Evolutionary conservation across 2,888 invertebrate species (phyloP), one percentile per base, ranked within the genome.

Genomic region (Aelia acuminata): DNA sequence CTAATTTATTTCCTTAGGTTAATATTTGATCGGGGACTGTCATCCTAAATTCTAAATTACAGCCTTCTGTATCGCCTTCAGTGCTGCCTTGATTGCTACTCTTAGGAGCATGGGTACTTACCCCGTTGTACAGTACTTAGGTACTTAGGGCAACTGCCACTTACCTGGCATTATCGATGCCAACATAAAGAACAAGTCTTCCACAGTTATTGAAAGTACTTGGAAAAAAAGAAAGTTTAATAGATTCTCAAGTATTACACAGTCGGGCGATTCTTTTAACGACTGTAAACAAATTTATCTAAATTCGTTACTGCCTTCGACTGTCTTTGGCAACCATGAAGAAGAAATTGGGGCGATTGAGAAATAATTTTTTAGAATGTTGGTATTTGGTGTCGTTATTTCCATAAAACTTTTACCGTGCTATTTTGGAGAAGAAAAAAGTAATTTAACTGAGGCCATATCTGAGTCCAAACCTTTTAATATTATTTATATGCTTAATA

Each of bases 121-220:
- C 63, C 31, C 63, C 18, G 63, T 18, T 22, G 7, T 4, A n/a
- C 13, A 20, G 63, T 35, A 70, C 63, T 35, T 35, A 57, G 35
- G 35, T 2, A n/a, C n/a, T n/a, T n/a, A n/a, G n/a, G n/a, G 18
- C 3, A 70, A 31, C 63, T 35, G 31, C 31, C 63, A 70, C 35
- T 70, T 70, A 70, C 18, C 7, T 1, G 1, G 63, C 35, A 70
- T 70, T 70, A 70, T 18, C 63, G 63, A 70, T 35, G 31, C 63
- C 63, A 70, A 70, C 26, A 35, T 35, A 70, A 70, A 70, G 63
- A 70, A 70, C 63, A 57, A 57, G 57, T 57, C 57, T 11, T 57
- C 11, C 1, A 57, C 31, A 70, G 18, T 70, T 35, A 35, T 70
- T 70, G 63, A 70, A 70, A 7, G 63, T 70, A 70, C 63, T 70